Evolutionary conservation across 2,888 invertebrate species (phyloP).

Genomic region (Cybosia mesomella): DNA sequence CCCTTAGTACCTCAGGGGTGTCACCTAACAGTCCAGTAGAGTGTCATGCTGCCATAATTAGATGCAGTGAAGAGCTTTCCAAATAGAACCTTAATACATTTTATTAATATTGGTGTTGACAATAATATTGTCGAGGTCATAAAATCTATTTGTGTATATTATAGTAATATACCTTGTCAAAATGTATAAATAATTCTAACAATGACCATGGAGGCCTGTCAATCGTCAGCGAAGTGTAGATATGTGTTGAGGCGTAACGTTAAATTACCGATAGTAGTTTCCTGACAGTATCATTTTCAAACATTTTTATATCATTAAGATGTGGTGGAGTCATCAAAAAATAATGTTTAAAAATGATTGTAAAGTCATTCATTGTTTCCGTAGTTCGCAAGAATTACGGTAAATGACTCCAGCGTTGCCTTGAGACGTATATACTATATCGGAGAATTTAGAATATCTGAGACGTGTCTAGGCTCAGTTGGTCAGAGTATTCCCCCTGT

Average conservation of each 20-base stretch:
- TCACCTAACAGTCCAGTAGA: too few species aligned
- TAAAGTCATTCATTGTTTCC: too few species aligned
- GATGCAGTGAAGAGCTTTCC: background rate
- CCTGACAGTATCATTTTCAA: background rate
- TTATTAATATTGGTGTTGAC: constrained; percentile 5
- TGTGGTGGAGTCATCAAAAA: too few species aligned
- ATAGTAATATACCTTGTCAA: background rate
- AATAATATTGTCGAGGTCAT: background rate
- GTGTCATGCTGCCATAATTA: background rate
- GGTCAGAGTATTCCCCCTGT: too few species aligned
- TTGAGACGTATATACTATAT: too few species aligned
- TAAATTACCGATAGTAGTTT: background rate
- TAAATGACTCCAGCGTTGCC: too few species aligned
- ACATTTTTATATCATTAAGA: background rate
- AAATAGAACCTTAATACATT: background rate
- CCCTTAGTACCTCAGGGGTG: too few species aligned
- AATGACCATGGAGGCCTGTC: background rate
- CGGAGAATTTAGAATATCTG: too few species aligned
- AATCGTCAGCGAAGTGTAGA: background rate
- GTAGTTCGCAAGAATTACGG: too few species aligned
- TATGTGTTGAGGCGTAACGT: background rate
- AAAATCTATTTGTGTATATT: background rate
- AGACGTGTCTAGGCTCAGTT: too few species aligned
- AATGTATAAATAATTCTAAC: background rate
- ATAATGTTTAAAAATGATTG: too few species aligned